A percentile compares a stretch with the other conserved stretches of the same genome.
These are phyloP conservation scores for Elachura formosa DNA, from an alignment of 2,113 vertebrate species.

Conservation along the genomic window DNA sequence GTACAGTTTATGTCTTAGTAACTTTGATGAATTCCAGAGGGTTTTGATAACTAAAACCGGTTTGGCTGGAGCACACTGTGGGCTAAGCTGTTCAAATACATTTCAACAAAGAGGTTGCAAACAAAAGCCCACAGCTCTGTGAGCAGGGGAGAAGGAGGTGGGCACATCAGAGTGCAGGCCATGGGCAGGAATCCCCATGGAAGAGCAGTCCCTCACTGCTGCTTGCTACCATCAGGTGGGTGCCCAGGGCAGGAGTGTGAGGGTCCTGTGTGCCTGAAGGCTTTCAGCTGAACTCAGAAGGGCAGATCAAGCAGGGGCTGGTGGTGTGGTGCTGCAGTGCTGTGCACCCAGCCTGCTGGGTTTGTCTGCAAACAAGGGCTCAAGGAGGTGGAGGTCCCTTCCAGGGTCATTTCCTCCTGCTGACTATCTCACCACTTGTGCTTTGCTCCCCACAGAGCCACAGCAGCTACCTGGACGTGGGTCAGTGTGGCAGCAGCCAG, in stretches of 20 bases:
- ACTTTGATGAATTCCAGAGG: no score
- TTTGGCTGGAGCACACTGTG: no score
- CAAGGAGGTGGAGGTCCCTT: no score
- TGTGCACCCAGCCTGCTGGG: background rate
- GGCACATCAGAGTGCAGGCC: background rate
- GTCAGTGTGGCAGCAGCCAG: conserved; percentile 50
- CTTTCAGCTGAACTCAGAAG: rapidly evolving
- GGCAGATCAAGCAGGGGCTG: background rate
- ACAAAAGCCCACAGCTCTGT: rapidly evolving
- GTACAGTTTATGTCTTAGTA: no score
- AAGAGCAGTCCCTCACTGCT: background rate
- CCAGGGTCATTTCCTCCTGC: no score
- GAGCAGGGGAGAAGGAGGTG: background rate
- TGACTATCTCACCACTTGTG: rapidly evolving
- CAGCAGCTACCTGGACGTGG: conserved; percentile 70
- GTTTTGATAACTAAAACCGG: no score
- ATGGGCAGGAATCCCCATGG: rapidly evolving
- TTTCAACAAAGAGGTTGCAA: no score
- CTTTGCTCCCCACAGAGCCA: conserved; percentile 66
- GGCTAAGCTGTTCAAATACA: no score
- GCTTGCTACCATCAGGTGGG: rapidly evolving
- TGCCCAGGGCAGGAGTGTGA: background rate
- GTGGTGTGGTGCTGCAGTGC: no score
- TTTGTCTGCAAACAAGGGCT: rapidly evolving
- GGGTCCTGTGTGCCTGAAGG: background rate